phyloP scores from a whole-genome alignment of 2,888 invertebrate genomes.

The Peribatodes rhomboidaria region DNA sequence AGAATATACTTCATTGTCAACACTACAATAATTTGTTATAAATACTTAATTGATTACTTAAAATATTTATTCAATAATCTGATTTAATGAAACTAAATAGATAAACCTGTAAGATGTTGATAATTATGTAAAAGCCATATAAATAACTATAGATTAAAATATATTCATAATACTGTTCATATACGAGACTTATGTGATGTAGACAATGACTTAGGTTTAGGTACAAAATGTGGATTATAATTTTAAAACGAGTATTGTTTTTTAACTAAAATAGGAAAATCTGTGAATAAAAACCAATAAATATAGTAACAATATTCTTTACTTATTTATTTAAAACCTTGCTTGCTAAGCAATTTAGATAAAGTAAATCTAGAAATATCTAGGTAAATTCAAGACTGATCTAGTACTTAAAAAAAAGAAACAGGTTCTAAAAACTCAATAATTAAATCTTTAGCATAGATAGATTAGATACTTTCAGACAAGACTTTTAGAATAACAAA shows the following conservation, averaged over 20 bases:
- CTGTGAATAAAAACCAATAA: constrained; percentile 85
- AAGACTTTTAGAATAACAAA: too few species aligned
- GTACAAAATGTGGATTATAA: constrained; percentile 78
- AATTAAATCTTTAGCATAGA: too few species aligned
- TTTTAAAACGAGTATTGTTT: constrained; percentile 79
- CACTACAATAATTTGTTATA: not conserved
- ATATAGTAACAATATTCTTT: constrained; percentile 70
- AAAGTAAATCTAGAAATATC: not conserved
- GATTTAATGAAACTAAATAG: constrained; percentile 3
- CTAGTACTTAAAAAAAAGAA: not conserved
- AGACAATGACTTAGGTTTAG: constrained; percentile 84
- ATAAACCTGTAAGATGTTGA: constrained; percentile 26
- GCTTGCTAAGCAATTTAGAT: not conserved
- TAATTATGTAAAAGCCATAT: constrained; percentile 38
- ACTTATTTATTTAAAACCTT: constrained; percentile 14
- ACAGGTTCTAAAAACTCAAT: too few species aligned
- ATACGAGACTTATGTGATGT: constrained; percentile 67
- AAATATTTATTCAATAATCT: not conserved
- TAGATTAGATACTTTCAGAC: too few species aligned
- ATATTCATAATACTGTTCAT: constrained; percentile 52
- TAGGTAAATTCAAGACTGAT: not conserved
- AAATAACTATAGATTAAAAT: constrained; percentile 38
- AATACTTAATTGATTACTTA: not conserved
- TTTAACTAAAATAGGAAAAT: constrained; percentile 82
- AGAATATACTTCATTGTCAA: not conserved